Conservation (phyloP, 37 sponge, comb jelly and placozoan genomes). For the Aplysina aerophoba region DNA sequence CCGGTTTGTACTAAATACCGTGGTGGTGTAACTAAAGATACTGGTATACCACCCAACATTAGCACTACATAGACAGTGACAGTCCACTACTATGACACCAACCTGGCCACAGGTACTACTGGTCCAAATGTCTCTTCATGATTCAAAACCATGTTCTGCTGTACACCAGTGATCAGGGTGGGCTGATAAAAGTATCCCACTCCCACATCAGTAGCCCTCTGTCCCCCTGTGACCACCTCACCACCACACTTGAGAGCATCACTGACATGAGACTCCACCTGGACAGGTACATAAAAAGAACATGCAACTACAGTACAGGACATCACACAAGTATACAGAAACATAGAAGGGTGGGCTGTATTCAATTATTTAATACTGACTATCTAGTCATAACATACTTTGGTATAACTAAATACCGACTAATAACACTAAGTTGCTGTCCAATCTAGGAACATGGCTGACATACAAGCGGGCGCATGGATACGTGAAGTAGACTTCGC, state of each 20-base stretch:
- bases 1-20: no score
- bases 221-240: conserved; percentile 69
- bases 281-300: neutral
- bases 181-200: conserved; percentile 67
- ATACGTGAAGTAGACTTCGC: no score
- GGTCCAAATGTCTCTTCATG: conserved; percentile 97
- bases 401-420: no score
- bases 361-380: neutral
- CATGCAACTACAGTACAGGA: neutral
- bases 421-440: no score
- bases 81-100: neutral
- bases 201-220: conserved; percentile 34
- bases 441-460: no score
- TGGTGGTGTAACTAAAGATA: no score
- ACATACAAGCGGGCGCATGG: no score
- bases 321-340: neutral
- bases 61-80: no score
- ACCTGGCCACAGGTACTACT: conserved; percentile 76
- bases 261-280: conserved; percentile 72
- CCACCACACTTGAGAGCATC: conserved; percentile 78
- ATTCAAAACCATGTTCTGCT: conserved; percentile 51
- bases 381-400: neutral
- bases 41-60: no score
- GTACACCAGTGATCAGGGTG: conserved; percentile 56
- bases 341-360: neutral